Conservation (phyloP, 2,113 vertebrate genomes). For the Peromyscus polionotus region DNA sequence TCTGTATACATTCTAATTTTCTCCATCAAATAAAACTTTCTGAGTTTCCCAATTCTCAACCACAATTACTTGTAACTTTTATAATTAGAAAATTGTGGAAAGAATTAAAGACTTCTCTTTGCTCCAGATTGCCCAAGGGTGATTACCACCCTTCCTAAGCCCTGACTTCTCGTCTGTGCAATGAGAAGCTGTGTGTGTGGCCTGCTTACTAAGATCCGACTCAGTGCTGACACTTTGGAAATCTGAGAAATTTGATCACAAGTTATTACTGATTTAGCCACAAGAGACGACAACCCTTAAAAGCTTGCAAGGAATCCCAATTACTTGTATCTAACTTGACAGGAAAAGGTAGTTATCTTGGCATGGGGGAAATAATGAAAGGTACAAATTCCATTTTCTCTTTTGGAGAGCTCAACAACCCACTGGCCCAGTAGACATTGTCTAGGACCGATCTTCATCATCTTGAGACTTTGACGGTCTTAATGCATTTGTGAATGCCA, state of each 20-base stretch:
- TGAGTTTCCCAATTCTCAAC: slow-evolving; percentile 43
- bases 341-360: slow-evolving; percentile 76
- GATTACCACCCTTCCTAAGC: slow-evolving; percentile 53
- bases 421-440: slow-evolving; percentile 40
- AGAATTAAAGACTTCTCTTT: slow-evolving; percentile 58
- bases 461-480: no score
- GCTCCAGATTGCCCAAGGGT: neutral
- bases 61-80: slow-evolving; percentile 42
- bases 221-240: slow-evolving; percentile 56
- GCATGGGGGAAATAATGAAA: slow-evolving; percentile 80
- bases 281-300: slow-evolving; percentile 61
- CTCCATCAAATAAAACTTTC: slow-evolving; percentile 40
- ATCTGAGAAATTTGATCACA: slow-evolving; percentile 68
- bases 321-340: slow-evolving; percentile 80
- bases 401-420: slow-evolving; percentile 78
- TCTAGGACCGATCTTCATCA: slow-evolving; percentile 19
- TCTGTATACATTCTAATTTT: slow-evolving; percentile 42
- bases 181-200: slow-evolving; percentile 44
- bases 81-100: slow-evolving; percentile 51
- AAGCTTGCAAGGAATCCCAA: slow-evolving; percentile 54
- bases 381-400: slow-evolving; percentile 83
- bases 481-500: neutral
- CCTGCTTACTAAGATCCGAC: slow-evolving; percentile 35
- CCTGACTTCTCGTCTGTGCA: slow-evolving; percentile 50
- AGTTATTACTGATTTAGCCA: slow-evolving; percentile 68